A percentile compares a stretch with the other conserved stretches of the same genome.
phyloP scores from a whole-genome alignment of 2,888 invertebrate genomes.

The Mesoligia furuncula region DNA sequence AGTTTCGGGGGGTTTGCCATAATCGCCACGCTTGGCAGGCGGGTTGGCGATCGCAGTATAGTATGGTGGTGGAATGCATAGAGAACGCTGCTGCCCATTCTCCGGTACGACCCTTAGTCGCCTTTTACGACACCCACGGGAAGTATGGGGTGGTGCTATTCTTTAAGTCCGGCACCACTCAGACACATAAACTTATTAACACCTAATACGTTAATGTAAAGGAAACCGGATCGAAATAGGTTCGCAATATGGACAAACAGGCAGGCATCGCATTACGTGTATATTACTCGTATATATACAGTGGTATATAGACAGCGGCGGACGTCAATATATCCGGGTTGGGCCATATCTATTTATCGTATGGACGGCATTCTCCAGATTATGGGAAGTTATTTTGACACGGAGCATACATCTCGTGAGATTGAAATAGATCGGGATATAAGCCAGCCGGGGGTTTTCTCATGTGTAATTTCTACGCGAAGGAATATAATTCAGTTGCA shows the following conservation, averaged over 20 bases:
- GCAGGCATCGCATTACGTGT: conserved; percentile 33
- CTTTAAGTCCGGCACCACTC: too few relatives aligned
- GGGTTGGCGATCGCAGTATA: too few relatives aligned
- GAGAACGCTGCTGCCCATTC: too few relatives aligned
- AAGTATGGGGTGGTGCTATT: too few relatives aligned
- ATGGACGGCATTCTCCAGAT: conserved; percentile 51
- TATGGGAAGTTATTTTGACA: conserved; percentile 61
- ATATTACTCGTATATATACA: not conserved
- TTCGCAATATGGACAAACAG: conserved; percentile 38
- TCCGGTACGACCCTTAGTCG: too few relatives aligned
- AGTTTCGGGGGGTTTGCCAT: too few relatives aligned
- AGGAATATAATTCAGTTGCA: too few relatives aligned
- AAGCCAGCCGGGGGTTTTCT: not conserved
- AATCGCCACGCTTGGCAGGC: too few relatives aligned
- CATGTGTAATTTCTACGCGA: not conserved
- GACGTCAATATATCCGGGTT: conserved; percentile 65
- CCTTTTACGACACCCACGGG: too few relatives aligned
- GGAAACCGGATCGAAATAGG: conserved; percentile 23
- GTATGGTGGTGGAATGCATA: too few relatives aligned
- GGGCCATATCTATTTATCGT: conserved; percentile 49
- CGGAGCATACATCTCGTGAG: conserved; percentile 34
- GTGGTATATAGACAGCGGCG: conserved; percentile 36
- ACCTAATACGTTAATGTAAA: not conserved
- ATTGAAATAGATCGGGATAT: conserved; percentile 41
- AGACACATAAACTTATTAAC: not conserved